Evolutionary conservation across 1,140 invertebrate genomes (phyloP), one percentile per base, ranked within the genome.

Genomic region (Aradophagus sp.): DNA sequence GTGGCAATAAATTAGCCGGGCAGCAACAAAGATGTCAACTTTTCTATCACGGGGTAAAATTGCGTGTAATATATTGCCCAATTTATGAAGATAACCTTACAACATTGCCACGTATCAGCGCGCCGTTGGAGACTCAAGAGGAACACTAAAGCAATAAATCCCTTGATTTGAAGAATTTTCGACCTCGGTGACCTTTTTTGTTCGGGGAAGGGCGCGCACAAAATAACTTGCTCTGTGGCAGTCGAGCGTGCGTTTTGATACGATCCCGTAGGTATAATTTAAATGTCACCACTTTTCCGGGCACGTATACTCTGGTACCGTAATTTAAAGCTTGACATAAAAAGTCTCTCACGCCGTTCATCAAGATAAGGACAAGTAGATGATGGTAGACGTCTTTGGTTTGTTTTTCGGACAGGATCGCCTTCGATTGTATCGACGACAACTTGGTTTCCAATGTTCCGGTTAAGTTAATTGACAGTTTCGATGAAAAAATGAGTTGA

Each of bases 61-160:
- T 67, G 45, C 39, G 63, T 47, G 59, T 45, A 59, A 67, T 67
- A 67, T 67, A 67, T 67, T 59, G 41, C 47, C 63, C 63, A 67
- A 68, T 68, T 61, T 61, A 47, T 13, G 47, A 61, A 55, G 65
- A 68, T 68, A 68, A 68, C 55, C 53, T 61, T 53, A 61, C 48
- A 68, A 61, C 55, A 41, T 23, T 47, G 48, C 38, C 34, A 53
- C 53, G 48, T 68, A 61, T 68, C 55, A 55, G 55, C 41, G 52
- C 63, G 39, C 53, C 39, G 63, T 59, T 38, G 63, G 55, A 67
- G 53, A 59, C 39, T 45, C 39, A 12, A 10, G 34, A 42, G 48
- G 41, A 61, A 55, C 55, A 55, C 47, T 47, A 55, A 59, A 61
- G 65, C 55, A 68, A 68, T 68, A 68, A 68, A 68, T 68, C 55